These are phyloP conservation scores for Cyprinodon variegatus DNA, from an alignment of 2,113 vertebrate genomes.

Conservation along the genomic window DNA sequence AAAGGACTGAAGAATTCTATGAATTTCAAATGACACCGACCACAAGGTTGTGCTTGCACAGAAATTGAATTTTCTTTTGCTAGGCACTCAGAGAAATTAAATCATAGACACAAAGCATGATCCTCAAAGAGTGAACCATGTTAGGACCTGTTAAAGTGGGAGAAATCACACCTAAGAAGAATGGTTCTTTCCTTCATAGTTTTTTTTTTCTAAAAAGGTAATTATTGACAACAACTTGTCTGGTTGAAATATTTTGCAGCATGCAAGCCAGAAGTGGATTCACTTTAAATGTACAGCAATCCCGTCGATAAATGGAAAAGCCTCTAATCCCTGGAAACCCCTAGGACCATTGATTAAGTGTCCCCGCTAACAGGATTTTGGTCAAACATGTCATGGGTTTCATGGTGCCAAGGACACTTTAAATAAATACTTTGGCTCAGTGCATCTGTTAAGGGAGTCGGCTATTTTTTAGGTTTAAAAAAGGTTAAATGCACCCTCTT, in stretches of 20 bases:
- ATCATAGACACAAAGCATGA: slow-evolving; percentile 1
- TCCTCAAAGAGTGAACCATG: slow-evolving; percentile 1
- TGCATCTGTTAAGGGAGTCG: slow-evolving; percentile 3
- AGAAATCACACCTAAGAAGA: not conserved
- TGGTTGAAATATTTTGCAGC: not conserved
- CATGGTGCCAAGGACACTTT: slow-evolving; percentile 8
- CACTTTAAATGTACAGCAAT: not conserved
- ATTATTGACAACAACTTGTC: slow-evolving; percentile 26
- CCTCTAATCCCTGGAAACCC: slow-evolving; percentile 4
- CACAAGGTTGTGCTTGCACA: slow-evolving; percentile 15
- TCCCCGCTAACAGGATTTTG: slow-evolving; percentile 5
- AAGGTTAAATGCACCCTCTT: slow-evolving; percentile 15
- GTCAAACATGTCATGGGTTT: slow-evolving; percentile 23
- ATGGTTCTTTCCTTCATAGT: not conserved
- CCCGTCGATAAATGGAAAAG: slow-evolving; percentile 14
- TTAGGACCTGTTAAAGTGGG: slow-evolving; percentile 12
- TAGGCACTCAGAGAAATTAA: slow-evolving; percentile 14
- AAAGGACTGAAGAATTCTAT: slow-evolving; percentile 16
- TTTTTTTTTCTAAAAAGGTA: slow-evolving; percentile 9
- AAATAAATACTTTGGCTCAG: slow-evolving; percentile 17
- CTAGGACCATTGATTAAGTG: slow-evolving; percentile 40
- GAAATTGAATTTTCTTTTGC: slow-evolving; percentile 21
- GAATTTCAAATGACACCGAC: slow-evolving; percentile 28
- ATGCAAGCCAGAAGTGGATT: not conserved
- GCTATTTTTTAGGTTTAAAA: not conserved